Percentiles rank a stretch among this genome's conserved stretches.
Conservation (phyloP, 2,113 vertebrate genomes). For the Ornithorhynchus anatinus region DNA sequence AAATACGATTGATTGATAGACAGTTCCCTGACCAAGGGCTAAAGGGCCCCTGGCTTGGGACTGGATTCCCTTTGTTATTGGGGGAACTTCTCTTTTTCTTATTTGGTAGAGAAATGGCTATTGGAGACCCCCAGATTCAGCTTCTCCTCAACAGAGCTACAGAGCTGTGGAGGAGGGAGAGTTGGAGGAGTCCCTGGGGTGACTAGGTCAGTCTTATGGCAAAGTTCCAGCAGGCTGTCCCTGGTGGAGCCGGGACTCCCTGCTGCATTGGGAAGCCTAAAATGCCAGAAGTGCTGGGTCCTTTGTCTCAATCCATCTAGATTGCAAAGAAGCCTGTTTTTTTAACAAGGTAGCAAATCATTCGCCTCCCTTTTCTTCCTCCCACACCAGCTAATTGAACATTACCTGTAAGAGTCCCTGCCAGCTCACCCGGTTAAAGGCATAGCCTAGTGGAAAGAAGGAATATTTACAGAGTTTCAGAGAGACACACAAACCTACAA, state of each 20-base stretch:
- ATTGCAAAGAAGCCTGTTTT: neutral
- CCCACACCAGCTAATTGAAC: neutral
- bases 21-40: neutral
- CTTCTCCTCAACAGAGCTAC: neutral
- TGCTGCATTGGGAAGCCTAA: no score
- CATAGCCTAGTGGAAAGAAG: slow-evolving; percentile 45
- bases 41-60: neutral
- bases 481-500: slow-evolving; percentile 68
- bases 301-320: no score
- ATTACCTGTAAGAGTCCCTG: slow-evolving; percentile 5
- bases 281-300: no score
- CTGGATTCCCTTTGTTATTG: neutral
- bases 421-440: slow-evolving; percentile 25
- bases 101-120: no score
- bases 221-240: no score
- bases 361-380: neutral
- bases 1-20: no score
- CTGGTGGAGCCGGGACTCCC: no score
- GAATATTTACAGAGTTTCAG: slow-evolving; percentile 41
- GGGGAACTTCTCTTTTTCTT: no score
- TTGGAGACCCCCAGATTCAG: neutral
- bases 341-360: neutral
- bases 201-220: no score
- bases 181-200: neutral
- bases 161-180: neutral